phyloP scores from a whole-genome alignment of 2,888 invertebrate species.

The Merodon equestris region DNA sequence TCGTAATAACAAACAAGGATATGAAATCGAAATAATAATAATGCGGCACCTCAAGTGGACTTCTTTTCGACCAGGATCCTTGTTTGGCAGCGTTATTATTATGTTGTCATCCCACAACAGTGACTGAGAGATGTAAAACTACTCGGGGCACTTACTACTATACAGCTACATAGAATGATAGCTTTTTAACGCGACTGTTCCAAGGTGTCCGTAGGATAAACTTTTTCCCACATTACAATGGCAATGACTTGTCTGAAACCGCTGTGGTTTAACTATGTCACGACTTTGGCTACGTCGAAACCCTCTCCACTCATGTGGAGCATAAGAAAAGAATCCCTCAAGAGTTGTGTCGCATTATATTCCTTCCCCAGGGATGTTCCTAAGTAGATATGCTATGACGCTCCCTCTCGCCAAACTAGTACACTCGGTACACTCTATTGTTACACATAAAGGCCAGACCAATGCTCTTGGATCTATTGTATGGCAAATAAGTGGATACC shows the following conservation, averaged over 20 bases:
- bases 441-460: constrained; percentile 64
- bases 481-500: constrained; percentile 51
- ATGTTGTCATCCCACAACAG: neutral
- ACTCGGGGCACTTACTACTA: too few species aligned
- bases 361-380: constrained; percentile 59
- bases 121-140: too few species aligned
- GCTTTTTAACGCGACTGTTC: constrained; percentile 23
- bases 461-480: constrained; percentile 47
- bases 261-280: constrained; percentile 64
- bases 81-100: constrained; percentile 11
- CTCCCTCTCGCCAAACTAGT: constrained; percentile 36
- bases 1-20: constrained; percentile 52
- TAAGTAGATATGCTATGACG: constrained; percentile 40
- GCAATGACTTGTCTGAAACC: constrained; percentile 30
- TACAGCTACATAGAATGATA: too few species aligned
- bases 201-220: constrained; percentile 16
- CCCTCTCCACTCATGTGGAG: constrained; percentile 51
- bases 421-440: constrained; percentile 48
- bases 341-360: constrained; percentile 61
- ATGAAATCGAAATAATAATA: constrained; percentile 49
- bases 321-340: constrained; percentile 49
- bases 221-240: constrained; percentile 61
- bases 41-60: constrained; percentile 20
- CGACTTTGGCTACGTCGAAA: constrained; percentile 45
- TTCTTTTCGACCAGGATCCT: constrained; percentile 37